These are phyloP conservation scores for Sebastolobus alascanus DNA, from an alignment of 2,797 vertebrate genomes.

Conservation along the genomic window DNA sequence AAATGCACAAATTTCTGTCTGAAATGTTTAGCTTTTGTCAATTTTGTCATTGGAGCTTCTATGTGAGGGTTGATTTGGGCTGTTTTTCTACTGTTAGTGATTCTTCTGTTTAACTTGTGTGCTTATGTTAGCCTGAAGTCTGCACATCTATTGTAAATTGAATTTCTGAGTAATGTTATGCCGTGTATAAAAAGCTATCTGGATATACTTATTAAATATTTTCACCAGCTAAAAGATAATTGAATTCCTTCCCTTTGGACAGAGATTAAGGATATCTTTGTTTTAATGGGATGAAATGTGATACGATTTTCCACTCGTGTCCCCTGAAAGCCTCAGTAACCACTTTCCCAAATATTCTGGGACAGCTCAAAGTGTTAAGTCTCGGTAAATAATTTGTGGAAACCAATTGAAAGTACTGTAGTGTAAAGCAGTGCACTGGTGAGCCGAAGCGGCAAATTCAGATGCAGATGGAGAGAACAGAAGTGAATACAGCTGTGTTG, in stretches of 20 bases:
- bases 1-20: too few relatives aligned
- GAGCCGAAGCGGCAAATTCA: background rate
- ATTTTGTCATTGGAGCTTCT: background rate
- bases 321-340: background rate
- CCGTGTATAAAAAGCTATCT: background rate
- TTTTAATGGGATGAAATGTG: background rate
- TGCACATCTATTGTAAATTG: background rate
- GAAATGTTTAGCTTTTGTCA: too few relatives aligned
- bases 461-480: constrained; percentile 48
- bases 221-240: background rate
- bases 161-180: too few relatives aligned
- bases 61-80: background rate
- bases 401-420: background rate
- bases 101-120: background rate
- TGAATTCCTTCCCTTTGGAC: background rate
- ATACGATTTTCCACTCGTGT: background rate
- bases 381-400: background rate
- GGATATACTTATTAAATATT: background rate
- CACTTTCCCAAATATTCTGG: constrained; percentile 2
- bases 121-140: background rate
- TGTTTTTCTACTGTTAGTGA: too few relatives aligned
- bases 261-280: background rate
- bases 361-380: background rate
- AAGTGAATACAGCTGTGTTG: constrained; percentile 47
- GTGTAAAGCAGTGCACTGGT: background rate